Conservation (phyloP, 2,113 vertebrate genomes). For the Saguinus imperator region DNA sequence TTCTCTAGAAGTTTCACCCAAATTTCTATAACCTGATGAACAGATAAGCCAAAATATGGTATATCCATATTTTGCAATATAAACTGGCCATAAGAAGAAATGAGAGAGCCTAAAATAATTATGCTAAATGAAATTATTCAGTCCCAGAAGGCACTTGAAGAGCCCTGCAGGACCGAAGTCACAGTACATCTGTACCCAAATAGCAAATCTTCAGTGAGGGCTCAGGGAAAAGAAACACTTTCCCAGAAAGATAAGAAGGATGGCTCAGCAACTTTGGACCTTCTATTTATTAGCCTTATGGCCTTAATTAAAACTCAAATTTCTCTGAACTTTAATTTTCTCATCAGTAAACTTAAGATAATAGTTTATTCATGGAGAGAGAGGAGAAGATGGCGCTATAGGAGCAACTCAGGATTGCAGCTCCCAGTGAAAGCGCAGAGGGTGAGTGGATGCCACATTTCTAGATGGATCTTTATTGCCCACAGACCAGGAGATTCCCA, state of each 20-base stretch:
- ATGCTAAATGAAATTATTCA: background rate
- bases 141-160: background rate
- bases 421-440: no score
- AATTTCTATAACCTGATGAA: background rate
- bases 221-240: background rate
- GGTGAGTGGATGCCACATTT: no score
- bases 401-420: no score
- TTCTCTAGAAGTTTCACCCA: background rate
- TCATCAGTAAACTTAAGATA: conserved; percentile 43
- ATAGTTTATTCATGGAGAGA: background rate
- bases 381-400: no score
- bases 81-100: background rate
- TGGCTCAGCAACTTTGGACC: background rate
- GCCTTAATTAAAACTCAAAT: background rate
- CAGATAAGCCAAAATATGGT: background rate
- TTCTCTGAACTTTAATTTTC: background rate
- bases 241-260: background rate
- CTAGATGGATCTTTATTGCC: no score
- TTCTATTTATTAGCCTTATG: background rate
- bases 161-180: background rate
- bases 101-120: background rate
- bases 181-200: background rate
- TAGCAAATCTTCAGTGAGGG: background rate
- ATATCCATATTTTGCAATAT: background rate
- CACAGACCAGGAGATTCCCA: no score